phyloP scores from a whole-genome alignment of 2,113 vertebrate genomes.

The Spermophilus dauricus region DNA sequence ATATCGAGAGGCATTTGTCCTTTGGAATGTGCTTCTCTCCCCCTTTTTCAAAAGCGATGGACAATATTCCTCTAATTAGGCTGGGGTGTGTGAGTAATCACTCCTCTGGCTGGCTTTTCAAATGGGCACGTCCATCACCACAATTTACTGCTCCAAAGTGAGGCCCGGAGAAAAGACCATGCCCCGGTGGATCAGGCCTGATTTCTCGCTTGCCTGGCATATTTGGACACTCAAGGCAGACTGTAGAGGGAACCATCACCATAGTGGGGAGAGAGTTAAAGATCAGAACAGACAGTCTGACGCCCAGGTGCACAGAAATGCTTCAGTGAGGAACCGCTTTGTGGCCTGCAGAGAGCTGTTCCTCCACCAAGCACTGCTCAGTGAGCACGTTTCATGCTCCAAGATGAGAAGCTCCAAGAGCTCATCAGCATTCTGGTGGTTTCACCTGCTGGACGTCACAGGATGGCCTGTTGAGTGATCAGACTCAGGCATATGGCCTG shows the following conservation, averaged over 20 bases:
- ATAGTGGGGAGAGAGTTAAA: background rate
- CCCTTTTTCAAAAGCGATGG: constrained; percentile 6
- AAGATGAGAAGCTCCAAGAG: background rate
- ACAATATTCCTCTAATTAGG: constrained; percentile 28
- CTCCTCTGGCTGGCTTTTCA: background rate
- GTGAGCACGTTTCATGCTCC: background rate
- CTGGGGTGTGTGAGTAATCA: background rate
- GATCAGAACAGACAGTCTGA: background rate
- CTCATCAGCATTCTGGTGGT: background rate
- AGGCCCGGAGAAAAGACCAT: background rate
- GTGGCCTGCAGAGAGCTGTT: background rate
- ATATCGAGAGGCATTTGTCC: constrained; percentile 62
- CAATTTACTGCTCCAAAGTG: background rate
- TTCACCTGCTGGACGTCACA: background rate
- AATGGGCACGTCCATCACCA: background rate
- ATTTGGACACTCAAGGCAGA: background rate
- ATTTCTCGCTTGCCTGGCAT: background rate
- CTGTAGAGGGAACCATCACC: background rate
- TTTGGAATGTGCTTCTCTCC: constrained; percentile 30
- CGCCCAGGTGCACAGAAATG: background rate
- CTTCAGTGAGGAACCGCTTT: background rate
- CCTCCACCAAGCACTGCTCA: background rate
- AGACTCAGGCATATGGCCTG: background rate
- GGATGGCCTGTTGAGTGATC: background rate
- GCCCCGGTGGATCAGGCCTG: background rate